Percentiles rank a stretch among this genome's conserved stretches.
These are phyloP conservation scores for Leptinotarsa peninsularis DNA, from an alignment of 2,888 invertebrate genomes.

Conservation along the genomic window DNA sequence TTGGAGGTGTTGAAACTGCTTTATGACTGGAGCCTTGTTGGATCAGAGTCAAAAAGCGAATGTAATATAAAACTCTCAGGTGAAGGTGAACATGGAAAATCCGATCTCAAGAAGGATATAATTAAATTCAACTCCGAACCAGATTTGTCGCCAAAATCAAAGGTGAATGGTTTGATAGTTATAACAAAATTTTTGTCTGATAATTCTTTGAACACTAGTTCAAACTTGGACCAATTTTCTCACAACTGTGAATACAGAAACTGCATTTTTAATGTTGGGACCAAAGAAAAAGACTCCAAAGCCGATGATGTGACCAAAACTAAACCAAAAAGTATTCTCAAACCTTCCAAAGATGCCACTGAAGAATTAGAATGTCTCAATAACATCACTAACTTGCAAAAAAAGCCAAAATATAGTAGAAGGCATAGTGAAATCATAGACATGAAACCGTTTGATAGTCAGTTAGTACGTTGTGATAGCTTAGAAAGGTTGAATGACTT, in stretches of 20 bases:
- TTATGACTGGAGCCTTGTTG: slow-evolving; percentile 65
- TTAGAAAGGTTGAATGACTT: slow-evolving; percentile 61
- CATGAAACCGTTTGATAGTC: slow-evolving; percentile 66
- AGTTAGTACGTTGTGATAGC: slow-evolving; percentile 66
- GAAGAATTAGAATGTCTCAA: slow-evolving; percentile 53
- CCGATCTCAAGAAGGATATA: slow-evolving; percentile 41
- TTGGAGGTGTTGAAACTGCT: slow-evolving; percentile 63
- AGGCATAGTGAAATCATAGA: slow-evolving; percentile 69
- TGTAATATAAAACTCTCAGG: slow-evolving; percentile 49
- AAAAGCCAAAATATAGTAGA: slow-evolving; percentile 59
- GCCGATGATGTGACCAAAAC: slow-evolving; percentile 66
- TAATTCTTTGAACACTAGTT: slow-evolving; percentile 39
- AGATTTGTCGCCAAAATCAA: slow-evolving; percentile 58
- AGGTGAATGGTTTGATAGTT: slow-evolving; percentile 28
- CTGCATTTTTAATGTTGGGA: slow-evolving; percentile 66
- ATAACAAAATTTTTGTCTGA: slow-evolving; percentile 42
- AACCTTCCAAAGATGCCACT: slow-evolving; percentile 56
- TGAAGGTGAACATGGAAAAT: slow-evolving; percentile 38
- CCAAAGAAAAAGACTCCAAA: slow-evolving; percentile 65
- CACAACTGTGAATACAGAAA: slow-evolving; percentile 64
- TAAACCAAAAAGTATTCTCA: slow-evolving; percentile 59
- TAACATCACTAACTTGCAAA: slow-evolving; percentile 53
- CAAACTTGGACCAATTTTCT: slow-evolving; percentile 54
- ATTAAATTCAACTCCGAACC: slow-evolving; percentile 60
- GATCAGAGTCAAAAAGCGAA: slow-evolving; percentile 61